A percentile compares a stretch with the other conserved stretches of the same genome.
These are phyloP conservation scores for Percopsis omiscomaycus DNA, from an alignment of 2,797 vertebrate species.

Conservation along the genomic window DNA sequence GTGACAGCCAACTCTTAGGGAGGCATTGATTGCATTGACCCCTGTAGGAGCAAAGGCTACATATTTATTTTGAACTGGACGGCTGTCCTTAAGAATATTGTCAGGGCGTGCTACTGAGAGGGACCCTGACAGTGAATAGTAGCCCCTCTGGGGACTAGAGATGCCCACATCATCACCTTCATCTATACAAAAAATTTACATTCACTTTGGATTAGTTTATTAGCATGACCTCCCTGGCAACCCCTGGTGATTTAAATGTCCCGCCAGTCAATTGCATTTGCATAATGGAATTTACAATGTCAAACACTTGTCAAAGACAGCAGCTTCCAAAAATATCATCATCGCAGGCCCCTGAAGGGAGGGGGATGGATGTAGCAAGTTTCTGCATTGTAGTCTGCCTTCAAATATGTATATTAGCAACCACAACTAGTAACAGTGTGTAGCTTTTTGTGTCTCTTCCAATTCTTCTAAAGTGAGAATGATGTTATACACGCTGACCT, in stretches of 20 bases:
- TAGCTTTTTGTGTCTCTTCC: slow-evolving; percentile 1
- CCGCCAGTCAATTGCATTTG: slow-evolving; percentile 51
- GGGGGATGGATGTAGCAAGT: slow-evolving; percentile 38
- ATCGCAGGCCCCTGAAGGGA: slow-evolving; percentile 22
- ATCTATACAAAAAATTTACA: slow-evolving; percentile 31
- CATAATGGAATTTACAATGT: slow-evolving; percentile 71
- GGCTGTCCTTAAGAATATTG: slow-evolving; percentile 63
- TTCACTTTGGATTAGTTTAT: slow-evolving; percentile 61
- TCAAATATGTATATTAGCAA: background rate
- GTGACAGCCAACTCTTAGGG: slow-evolving; percentile 62
- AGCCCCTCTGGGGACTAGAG: slow-evolving; percentile 27
- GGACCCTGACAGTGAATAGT: slow-evolving; percentile 35
- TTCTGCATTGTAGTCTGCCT: slow-evolving; percentile 17
- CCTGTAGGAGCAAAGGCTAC: slow-evolving; percentile 54
- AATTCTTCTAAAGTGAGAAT: background rate
- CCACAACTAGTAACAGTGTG: background rate
- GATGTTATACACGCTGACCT: too few relatives aligned
- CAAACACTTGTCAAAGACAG: slow-evolving; percentile 49
- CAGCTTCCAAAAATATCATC: slow-evolving; percentile 34
- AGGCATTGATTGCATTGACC: slow-evolving; percentile 73
- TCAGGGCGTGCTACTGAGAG: slow-evolving; percentile 46
- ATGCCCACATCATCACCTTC: slow-evolving; percentile 51
- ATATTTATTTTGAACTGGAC: slow-evolving; percentile 70
- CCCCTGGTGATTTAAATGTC: slow-evolving; percentile 46
- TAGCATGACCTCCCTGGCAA: slow-evolving; percentile 45